Conservation (phyloP, 2,888 invertebrate genomes). For the Malthinus flaveolus region DNA sequence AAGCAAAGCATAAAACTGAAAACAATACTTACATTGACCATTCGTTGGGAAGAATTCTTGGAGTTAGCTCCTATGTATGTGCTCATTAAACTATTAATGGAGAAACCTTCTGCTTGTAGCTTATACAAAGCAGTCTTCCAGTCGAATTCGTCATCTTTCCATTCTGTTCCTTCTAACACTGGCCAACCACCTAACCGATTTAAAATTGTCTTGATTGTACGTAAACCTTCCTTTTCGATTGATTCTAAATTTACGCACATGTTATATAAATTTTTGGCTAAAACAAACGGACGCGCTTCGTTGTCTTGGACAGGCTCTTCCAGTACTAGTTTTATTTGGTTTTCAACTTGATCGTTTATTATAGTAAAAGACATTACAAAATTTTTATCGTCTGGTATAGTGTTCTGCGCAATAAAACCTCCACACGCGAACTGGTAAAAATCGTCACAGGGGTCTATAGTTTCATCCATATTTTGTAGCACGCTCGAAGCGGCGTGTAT, state of each 20-base stretch:
- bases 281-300: conserved; percentile 5
- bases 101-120: conserved; percentile 26
- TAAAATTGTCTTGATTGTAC: conserved; percentile 72
- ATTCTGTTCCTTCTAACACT: conserved; percentile 72
- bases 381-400: conserved; percentile 12
- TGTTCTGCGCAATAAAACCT: conserved; percentile 3
- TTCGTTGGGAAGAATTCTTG: conserved; percentile 29
- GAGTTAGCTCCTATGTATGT: conserved; percentile 25
- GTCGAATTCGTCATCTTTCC: conserved; percentile 72
- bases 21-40: conserved; percentile 25
- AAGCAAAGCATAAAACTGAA: neutral
- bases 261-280: conserved; percentile 44
- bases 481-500: conserved; percentile 73
- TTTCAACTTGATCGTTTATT: conserved; percentile 6
- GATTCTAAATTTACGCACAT: conserved; percentile 85
- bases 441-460: conserved; percentile 66
- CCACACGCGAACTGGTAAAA: conserved; percentile 25
- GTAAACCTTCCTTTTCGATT: conserved; percentile 77
- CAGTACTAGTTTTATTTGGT: conserved; percentile 8
- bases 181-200: conserved; percentile 90
- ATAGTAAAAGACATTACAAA: conserved; percentile 7
- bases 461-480: conserved; percentile 66
- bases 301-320: conserved; percentile 7
- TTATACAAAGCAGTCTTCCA: conserved; percentile 61
- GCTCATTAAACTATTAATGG: conserved; percentile 20